Evolutionary conservation across 2,888 invertebrate species (phyloP), one percentile per base, ranked within the genome.

Genomic region (Blomia tropicalis): DNA sequence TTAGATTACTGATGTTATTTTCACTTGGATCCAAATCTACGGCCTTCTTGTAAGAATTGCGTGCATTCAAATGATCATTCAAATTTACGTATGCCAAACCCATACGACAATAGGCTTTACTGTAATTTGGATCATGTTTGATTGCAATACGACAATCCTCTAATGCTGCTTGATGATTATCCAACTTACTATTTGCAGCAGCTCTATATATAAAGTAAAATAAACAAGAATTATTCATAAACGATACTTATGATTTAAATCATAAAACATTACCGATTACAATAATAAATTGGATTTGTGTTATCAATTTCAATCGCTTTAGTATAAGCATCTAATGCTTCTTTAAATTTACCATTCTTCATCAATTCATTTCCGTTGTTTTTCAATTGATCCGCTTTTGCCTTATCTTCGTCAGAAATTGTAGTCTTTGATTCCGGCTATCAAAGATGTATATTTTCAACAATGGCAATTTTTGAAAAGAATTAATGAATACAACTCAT

Each of bases 91-190:
- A 84, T 0, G 92, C 91, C 62, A 91, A 76, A 60, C 81, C 95
- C 73, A 93, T 80, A 64, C 95, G 81, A 1, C 91, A 89, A 75
- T 89, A 92, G 3, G 93, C 95, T 77, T 96, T 95, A 70, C 90
- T 84, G 75, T 98, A 98, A 65, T 81, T 81, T 0, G 89, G 84
- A 74, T 96, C 92, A 68, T 95, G 81, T 32, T 81, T 79, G 61
- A 98, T 78, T 4, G 98, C 93, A 51, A 83, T 82, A 69, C 85
- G 82, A 73, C 93, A 95, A 75, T 98, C 96, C 60, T 83, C 81
- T 60, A 96, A 84, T 14, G 93, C 90, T 65, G 82, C 79, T 63
- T 83, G 79, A 71, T 89, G 84, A 70, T 87, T 83, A 58, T 85
- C 85, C 67, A 93, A 76, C 72, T 91, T 89, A 72, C 87, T 92